Conservation (phyloP, 35 echinoderm and acorn worm species). For the Anneissia japonica region DNA sequence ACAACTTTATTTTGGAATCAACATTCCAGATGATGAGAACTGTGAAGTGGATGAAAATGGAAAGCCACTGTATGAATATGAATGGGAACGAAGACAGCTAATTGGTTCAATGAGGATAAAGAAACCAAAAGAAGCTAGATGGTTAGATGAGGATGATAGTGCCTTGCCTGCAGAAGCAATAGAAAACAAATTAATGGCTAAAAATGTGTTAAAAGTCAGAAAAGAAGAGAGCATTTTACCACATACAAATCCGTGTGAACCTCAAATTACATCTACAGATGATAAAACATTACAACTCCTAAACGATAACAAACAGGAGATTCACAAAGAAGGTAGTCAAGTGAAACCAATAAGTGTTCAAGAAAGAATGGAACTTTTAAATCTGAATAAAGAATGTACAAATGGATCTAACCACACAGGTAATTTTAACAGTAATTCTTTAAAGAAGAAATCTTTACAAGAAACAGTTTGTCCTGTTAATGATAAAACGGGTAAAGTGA, state of each 20-base stretch:
- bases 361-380: background rate
- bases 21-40: background rate
- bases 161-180: background rate
- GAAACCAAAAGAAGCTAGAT: constrained; percentile 9
- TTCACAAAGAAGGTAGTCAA: background rate
- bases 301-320: background rate
- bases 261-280: no score
- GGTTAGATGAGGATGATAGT: background rate
- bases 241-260: no score
- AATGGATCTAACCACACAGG: background rate
- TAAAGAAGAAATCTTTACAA: background rate
- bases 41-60: constrained; percentile 17
- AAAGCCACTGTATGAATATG: constrained; percentile 27
- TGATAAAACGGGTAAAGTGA: background rate
- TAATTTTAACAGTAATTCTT: background rate
- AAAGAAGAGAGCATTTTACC: no score
- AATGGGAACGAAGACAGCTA: constrained; percentile 2
- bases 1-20: background rate
- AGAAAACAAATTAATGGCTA: background rate
- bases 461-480: background rate
- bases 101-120: constrained; percentile 19
- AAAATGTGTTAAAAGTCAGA: background rate
- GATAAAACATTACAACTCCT: background rate
- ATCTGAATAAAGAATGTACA: background rate
- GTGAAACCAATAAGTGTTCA: background rate